phyloP scores from a whole-genome alignment of 2,797 vertebrate genomes.

The Mareca strepera region DNA sequence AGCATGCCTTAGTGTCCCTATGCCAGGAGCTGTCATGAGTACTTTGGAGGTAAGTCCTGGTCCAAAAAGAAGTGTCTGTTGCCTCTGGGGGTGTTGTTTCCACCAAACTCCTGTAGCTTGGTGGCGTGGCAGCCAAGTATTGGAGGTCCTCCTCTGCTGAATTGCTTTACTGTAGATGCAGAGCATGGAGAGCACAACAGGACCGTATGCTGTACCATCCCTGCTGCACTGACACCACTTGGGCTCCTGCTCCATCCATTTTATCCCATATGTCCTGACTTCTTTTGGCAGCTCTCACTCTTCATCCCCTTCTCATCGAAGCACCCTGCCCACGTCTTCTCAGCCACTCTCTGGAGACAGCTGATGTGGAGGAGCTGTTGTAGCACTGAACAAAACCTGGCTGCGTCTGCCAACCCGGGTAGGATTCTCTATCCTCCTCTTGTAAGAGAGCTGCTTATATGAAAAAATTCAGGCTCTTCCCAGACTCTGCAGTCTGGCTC shows the following conservation, averaged over 20 bases:
- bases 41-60: background rate
- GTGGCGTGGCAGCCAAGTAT: background rate
- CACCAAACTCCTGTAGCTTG: background rate
- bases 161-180: background rate
- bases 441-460: background rate
- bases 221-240: rapidly evolving
- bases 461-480: background rate
- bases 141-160: background rate
- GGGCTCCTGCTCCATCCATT: background rate
- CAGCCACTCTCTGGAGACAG: background rate
- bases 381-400: background rate
- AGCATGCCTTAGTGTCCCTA: background rate
- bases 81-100: background rate
- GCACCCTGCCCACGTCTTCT: background rate
- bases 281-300: background rate
- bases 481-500: background rate
- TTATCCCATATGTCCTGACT: rapidly evolving
- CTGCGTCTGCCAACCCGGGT: background rate
- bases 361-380: background rate
- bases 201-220: background rate
- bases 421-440: background rate
- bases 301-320: background rate
- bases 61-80: background rate
- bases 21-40: background rate
- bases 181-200: background rate